Evolutionary conservation across 2,113 vertebrate species (phyloP).

Genomic region (Urocolius indicus): DNA sequence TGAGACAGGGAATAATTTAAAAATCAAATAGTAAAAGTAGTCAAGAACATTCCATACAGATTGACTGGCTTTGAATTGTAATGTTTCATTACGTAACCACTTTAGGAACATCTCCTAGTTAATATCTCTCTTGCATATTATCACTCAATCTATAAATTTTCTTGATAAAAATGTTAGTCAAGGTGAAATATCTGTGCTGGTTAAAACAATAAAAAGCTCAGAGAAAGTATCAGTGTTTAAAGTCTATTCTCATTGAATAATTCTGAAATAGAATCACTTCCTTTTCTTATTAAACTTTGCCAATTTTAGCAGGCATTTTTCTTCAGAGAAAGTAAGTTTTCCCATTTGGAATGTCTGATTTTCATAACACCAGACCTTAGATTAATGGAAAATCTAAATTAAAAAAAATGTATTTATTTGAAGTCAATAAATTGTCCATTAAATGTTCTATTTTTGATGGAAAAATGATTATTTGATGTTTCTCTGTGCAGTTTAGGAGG

Average conservation of each 20-base stretch:
- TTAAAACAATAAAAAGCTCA: background rate
- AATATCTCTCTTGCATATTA: background rate
- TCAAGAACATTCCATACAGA: background rate
- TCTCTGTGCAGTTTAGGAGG: background rate
- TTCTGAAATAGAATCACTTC: background rate
- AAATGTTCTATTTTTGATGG: background rate
- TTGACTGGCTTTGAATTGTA: background rate
- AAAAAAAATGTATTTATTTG: background rate
- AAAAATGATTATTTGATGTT: background rate
- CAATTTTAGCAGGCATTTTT: background rate
- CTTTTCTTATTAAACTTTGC: background rate
- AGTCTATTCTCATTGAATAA: background rate
- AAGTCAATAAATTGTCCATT: background rate
- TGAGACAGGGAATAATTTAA: background rate
- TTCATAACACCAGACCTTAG: background rate
- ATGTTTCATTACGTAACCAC: background rate
- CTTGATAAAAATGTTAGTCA: background rate
- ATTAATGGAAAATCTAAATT: background rate
- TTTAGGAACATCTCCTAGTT: background rate
- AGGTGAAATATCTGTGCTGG: background rate
- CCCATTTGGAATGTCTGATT: background rate
- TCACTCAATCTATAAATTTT: background rate
- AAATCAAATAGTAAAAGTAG: background rate
- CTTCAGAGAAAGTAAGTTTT: background rate
- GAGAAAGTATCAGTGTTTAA: background rate